Conservation (phyloP, 1,140 invertebrate species). For the Bombus confusus region DNA sequence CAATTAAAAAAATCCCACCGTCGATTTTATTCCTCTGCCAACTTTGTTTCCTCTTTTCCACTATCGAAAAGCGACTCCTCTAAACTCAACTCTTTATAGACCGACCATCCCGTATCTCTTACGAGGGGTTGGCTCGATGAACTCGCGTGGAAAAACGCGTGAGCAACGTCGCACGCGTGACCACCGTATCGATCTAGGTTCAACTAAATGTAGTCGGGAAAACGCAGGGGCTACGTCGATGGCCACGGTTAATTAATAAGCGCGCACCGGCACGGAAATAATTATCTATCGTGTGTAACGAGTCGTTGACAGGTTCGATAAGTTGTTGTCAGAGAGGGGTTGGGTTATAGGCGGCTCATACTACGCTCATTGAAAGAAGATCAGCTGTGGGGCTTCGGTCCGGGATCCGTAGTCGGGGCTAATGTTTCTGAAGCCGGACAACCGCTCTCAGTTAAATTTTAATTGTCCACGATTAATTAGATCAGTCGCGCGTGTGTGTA, state of each 20-base stretch:
- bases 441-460: slow-evolving; percentile 45
- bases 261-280: slow-evolving; percentile 37
- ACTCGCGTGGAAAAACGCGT: neutral
- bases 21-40: neutral
- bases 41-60: neutral
- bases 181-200: slow-evolving; percentile 18
- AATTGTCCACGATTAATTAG: slow-evolving; percentile 53
- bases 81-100: neutral
- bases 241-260: slow-evolving; percentile 58
- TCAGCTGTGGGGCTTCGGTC: slow-evolving; percentile 39
- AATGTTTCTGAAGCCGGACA: slow-evolving; percentile 53
- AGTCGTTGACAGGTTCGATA: slow-evolving; percentile 54
- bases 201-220: neutral
- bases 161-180: neutral
- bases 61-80: neutral
- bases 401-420: neutral
- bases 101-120: neutral
- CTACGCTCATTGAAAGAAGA: slow-evolving; percentile 41
- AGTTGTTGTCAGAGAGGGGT: slow-evolving; percentile 38
- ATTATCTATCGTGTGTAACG: slow-evolving; percentile 52
- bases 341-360: neutral
- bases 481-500: neutral
- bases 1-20: neutral
- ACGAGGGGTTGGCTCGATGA: neutral
- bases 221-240: neutral